Percentiles rank a stretch among this genome's conserved stretches.
Conservation (phyloP, 2,113 vertebrate genomes). For the Pyrgilauda ruficollis region DNA sequence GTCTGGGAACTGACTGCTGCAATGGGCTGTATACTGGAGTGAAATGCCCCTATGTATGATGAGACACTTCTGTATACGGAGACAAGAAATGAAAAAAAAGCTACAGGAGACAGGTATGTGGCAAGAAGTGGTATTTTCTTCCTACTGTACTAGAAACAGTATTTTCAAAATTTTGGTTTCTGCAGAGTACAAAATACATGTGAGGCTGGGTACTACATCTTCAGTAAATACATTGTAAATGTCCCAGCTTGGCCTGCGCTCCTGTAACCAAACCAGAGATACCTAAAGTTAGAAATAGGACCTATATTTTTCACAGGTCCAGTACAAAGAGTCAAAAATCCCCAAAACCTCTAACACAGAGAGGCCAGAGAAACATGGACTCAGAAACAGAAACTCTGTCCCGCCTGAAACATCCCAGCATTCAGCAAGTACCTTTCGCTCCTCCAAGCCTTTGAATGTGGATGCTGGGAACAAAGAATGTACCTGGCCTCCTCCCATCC, state of each 20-base stretch:
- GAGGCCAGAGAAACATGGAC: not conserved
- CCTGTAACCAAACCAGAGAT: not conserved
- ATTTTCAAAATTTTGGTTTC: not conserved
- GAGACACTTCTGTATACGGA: not conserved
- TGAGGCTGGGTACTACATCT: not conserved
- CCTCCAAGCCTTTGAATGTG: not conserved
- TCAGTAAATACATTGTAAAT: not conserved
- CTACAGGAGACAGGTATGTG: not conserved
- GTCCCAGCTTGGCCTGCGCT: not conserved
- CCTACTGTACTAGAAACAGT: not conserved
- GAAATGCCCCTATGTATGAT: not conserved
- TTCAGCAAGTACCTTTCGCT: not conserved
- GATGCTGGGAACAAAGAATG: not conserved
- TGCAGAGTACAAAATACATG: not conserved
- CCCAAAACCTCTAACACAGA: not conserved
- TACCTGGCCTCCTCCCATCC: not conserved
- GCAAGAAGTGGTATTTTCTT: not conserved
- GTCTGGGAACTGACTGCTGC: not conserved
- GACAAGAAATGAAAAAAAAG: not conserved
- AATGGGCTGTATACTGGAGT: not conserved
- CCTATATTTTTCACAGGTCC: not conserved
- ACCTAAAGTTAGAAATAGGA: not conserved
- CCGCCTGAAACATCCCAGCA: not conserved
- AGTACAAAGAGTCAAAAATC: not conserved
- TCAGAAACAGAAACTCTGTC: not conserved